Percentiles rank a stretch among this genome's conserved stretches.
phyloP scores from a whole-genome alignment of 2,113 vertebrate genomes.

The Zosterops pallidus region DNA sequence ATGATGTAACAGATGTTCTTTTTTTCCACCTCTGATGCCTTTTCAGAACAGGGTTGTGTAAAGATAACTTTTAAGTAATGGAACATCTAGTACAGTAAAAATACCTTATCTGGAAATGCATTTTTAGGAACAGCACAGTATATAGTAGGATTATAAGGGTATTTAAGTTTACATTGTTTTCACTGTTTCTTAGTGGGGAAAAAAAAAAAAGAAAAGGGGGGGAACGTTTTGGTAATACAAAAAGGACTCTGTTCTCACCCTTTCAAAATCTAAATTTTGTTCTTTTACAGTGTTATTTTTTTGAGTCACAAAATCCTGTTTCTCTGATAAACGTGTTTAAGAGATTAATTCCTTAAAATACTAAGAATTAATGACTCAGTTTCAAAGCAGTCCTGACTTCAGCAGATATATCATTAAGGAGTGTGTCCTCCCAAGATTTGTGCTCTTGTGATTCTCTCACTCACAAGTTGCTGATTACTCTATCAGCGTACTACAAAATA shows the following conservation, averaged over 20 bases:
- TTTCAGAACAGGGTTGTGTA: not conserved
- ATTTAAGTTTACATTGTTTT: not conserved
- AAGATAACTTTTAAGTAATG: not conserved
- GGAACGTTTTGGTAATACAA: not conserved
- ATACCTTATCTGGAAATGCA: not conserved
- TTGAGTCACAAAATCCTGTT: not conserved
- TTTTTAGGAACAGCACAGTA: not conserved
- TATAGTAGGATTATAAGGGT: not conserved
- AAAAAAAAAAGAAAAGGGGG: not conserved
- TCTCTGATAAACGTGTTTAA: not conserved
- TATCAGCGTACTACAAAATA: not conserved
- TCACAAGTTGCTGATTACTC: not conserved
- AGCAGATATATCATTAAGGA: not conserved
- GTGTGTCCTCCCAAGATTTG: not conserved
- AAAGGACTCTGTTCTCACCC: not conserved
- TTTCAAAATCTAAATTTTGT: not conserved
- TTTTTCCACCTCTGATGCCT: not conserved
- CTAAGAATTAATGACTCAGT: constrained; percentile 5
- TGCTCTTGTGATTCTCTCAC: not conserved
- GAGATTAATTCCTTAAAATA: not conserved
- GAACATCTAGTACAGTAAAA: not conserved
- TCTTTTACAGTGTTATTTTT: not conserved
- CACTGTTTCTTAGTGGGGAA: not conserved
- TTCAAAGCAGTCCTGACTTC: not conserved
- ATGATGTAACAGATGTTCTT: not conserved